These are phyloP conservation scores for Halcyon senegalensis DNA, from an alignment of 2,113 vertebrate genomes.

Conservation along the genomic window DNA sequence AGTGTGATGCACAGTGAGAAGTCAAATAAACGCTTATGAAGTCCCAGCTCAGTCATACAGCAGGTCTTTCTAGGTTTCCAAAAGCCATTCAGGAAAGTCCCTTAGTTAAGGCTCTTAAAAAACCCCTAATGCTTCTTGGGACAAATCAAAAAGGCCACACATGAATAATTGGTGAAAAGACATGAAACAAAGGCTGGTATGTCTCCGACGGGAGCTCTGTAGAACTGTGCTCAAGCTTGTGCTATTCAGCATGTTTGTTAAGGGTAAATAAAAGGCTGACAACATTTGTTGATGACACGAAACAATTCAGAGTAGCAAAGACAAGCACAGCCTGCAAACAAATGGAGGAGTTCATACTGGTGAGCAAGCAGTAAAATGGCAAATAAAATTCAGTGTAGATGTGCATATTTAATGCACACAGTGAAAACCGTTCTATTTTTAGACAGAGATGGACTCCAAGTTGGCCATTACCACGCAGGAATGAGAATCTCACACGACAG, in stretches of 20 bases:
- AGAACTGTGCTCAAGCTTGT: background rate
- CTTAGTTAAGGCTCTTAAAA: background rate
- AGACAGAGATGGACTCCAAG: background rate
- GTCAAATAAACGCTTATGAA: background rate
- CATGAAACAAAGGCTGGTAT: background rate
- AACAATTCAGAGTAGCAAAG: background rate
- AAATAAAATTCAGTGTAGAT: background rate
- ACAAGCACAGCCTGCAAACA: background rate
- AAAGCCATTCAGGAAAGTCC: background rate
- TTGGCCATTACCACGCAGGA: background rate
- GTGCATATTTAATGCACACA: background rate
- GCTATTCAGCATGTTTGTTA: background rate
- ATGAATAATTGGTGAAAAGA: background rate
- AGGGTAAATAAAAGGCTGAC: background rate
- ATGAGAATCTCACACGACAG: background rate
- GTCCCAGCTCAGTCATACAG: background rate
- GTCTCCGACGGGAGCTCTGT: background rate
- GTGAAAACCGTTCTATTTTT: background rate
- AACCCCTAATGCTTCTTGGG: background rate
- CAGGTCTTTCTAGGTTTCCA: background rate
- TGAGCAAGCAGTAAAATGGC: background rate
- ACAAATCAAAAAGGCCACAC: background rate
- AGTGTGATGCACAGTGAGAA: background rate
- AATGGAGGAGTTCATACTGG: background rate
- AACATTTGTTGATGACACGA: background rate